These are phyloP conservation scores for Troides aeacus DNA, from an alignment of 2,888 invertebrate genomes.

Conservation along the genomic window DNA sequence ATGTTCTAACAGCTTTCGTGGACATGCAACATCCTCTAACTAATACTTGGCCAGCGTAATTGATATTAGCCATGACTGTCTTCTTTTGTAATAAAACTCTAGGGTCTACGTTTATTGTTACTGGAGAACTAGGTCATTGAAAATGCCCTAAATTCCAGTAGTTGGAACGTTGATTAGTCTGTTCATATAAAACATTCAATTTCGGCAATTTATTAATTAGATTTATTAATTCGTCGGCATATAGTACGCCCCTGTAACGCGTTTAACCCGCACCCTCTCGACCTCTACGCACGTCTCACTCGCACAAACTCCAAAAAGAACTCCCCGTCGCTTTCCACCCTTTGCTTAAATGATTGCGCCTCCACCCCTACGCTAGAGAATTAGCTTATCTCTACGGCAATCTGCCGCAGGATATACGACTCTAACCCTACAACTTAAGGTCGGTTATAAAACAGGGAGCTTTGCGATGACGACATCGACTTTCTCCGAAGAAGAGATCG, in stretches of 20 bases:
- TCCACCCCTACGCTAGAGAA: slow-evolving; percentile 51
- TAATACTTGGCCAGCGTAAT: no score
- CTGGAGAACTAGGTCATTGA: no score
- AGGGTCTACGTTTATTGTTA: no score
- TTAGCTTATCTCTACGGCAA: slow-evolving; percentile 46
- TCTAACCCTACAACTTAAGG: slow-evolving; percentile 37
- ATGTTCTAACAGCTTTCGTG: no score
- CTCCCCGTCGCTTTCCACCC: slow-evolving; percentile 77
- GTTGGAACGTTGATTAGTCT: no score
- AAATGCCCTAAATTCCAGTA: no score
- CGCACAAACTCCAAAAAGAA: slow-evolving; percentile 80
- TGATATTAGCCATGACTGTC: no score
- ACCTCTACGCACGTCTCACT: slow-evolving; percentile 78
- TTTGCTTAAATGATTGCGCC: slow-evolving; percentile 80
- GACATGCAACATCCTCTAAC: no score
- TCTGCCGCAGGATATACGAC: slow-evolving; percentile 42
- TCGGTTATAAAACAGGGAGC: slow-evolving; percentile 33
- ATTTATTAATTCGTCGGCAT: slow-evolving; percentile 7
- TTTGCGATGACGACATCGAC: slow-evolving; percentile 50
- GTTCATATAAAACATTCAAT: no score
- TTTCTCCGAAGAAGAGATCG: slow-evolving; percentile 67
- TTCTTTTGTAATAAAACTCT: no score
- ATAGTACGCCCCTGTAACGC: slow-evolving; percentile 61
- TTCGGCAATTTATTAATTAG: no score
- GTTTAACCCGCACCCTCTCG: slow-evolving; percentile 74